A percentile compares a stretch with the other conserved stretches of the same genome.
Conservation (phyloP, 92 coral and sea anemone genomes). For the Pocillopora grandis region DNA sequence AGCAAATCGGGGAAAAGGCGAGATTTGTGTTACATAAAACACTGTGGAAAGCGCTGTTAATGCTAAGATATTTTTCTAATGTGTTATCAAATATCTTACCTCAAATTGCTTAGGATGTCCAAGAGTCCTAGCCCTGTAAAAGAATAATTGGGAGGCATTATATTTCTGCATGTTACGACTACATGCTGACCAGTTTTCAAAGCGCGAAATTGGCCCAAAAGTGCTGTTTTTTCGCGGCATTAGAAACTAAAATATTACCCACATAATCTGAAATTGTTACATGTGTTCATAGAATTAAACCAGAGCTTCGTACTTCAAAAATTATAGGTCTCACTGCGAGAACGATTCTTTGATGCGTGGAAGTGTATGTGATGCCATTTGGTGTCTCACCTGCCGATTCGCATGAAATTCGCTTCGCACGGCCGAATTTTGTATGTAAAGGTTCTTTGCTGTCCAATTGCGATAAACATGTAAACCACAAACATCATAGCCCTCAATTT, state of each 20-base stretch:
- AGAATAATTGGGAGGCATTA: slow-evolving; percentile 35
- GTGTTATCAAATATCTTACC: slow-evolving; percentile 48
- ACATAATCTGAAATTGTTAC: too few relatives aligned
- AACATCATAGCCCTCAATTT: neutral
- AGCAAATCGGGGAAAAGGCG: too few relatives aligned
- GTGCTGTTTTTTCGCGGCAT: neutral
- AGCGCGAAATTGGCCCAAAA: neutral
- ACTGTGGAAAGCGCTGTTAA: neutral
- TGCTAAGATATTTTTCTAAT: neutral
- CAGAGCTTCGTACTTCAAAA: neutral
- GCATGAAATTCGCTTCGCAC: neutral
- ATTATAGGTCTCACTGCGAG: neutral
- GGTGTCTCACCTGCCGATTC: slow-evolving; percentile 3
- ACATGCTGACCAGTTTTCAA: slow-evolving; percentile 2
- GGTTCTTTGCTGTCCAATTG: slow-evolving; percentile 28
- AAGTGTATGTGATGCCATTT: neutral
- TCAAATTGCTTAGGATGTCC: slow-evolving; percentile 70
- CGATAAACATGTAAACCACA: slow-evolving; percentile 22
- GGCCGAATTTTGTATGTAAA: neutral
- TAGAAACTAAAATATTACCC: neutral
- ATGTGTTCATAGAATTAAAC: neutral
- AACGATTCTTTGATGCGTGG: neutral
- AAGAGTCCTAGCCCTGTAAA: slow-evolving; percentile 80
- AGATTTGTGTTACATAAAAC: too few relatives aligned
- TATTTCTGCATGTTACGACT: neutral